phyloP scores from a whole-genome alignment of 1,140 invertebrate species.

The Dendrolimus kikuchii region DNA sequence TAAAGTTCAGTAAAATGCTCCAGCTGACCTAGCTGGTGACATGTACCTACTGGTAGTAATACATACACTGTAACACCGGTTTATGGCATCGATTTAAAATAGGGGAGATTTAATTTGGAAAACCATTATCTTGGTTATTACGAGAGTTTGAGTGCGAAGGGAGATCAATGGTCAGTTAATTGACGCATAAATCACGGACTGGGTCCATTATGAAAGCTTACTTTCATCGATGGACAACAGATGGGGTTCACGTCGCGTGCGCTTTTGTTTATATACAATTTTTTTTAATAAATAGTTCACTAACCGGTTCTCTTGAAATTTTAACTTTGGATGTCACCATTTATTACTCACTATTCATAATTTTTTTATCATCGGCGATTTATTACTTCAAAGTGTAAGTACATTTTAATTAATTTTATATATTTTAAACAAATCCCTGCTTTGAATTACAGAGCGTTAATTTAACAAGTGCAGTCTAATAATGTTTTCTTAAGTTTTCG shows the following conservation, averaged over 20 bases:
- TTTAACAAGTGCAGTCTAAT: too few species aligned
- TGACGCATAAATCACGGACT: constrained; percentile 55
- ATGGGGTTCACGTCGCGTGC: constrained; percentile 32
- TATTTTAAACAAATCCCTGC: too few species aligned
- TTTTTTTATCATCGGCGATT: constrained; percentile 5
- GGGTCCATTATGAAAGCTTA: constrained; percentile 20
- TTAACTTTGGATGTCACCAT: constrained; percentile 28
- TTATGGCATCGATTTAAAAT: constrained; percentile 32
- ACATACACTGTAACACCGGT: constrained; percentile 21
- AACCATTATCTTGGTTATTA: constrained; percentile 42
- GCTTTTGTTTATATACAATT: constrained; percentile 33
- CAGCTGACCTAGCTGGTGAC: too few species aligned
- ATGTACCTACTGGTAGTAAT: too few species aligned
- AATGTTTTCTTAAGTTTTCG: too few species aligned
- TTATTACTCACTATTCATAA: constrained; percentile 30
- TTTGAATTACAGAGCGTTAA: too few species aligned
- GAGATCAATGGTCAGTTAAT: constrained; percentile 62
- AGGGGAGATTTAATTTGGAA: constrained; percentile 51
- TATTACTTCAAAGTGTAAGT: too few species aligned
- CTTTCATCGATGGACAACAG: constrained; percentile 16
- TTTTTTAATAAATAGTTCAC: constrained; percentile 20
- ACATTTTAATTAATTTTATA: too few species aligned
- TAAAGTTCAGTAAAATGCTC: too few species aligned
- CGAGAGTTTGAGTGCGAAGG: constrained; percentile 12
- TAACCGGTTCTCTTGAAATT: constrained; percentile 31